Evolutionary conservation across 2,113 vertebrate genomes (phyloP).

Genomic region (Elephantulus edwardii): DNA sequence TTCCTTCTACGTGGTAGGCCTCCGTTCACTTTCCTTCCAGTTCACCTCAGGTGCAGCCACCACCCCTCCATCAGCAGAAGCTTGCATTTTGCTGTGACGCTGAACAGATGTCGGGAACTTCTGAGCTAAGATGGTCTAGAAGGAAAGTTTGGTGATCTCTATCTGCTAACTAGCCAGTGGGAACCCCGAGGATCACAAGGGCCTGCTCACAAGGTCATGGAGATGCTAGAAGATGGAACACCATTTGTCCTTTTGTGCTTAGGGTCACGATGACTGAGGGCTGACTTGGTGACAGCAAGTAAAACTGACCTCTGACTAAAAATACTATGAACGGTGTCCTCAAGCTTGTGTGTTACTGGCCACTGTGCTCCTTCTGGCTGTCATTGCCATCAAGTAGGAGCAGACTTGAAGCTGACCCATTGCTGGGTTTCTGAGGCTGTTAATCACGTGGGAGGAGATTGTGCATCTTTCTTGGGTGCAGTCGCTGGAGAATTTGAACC

Average conservation of each 20-base stretch:
- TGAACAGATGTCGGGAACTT: background rate
- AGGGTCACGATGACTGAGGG: background rate
- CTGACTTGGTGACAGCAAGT: background rate
- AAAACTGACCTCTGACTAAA: background rate
- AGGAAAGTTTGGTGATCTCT: background rate
- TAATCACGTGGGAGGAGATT: too few species aligned
- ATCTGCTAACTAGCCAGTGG: background rate
- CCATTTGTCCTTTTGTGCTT: background rate
- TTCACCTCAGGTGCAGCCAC: background rate
- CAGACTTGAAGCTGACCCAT: too few species aligned
- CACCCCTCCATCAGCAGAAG: background rate
- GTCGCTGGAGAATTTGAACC: too few species aligned
- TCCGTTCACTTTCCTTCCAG: background rate
- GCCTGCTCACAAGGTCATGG: background rate
- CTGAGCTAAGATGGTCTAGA: background rate
- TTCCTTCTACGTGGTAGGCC: background rate
- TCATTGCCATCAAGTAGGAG: too few species aligned
- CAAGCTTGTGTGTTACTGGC: rapidly evolving
- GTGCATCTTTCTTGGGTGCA: too few species aligned
- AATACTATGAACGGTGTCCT: background rate
- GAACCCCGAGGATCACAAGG: background rate
- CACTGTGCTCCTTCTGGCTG: background rate
- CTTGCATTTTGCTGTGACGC: background rate
- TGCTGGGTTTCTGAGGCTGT: too few species aligned
- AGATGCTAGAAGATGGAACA: background rate